Conservation (phyloP, 2,888 invertebrate species). For the Himalopsyche anomala region DNA sequence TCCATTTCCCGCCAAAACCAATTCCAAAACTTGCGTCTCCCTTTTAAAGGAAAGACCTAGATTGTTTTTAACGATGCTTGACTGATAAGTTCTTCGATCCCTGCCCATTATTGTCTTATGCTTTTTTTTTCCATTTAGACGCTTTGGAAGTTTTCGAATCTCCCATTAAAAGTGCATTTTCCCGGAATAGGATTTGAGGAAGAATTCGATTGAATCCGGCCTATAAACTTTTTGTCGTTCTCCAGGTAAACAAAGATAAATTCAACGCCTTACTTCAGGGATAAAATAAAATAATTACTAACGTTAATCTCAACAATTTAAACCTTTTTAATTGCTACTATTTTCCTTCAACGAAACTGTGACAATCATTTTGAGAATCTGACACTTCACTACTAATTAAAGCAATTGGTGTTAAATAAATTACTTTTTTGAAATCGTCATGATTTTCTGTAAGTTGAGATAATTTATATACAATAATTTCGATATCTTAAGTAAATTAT, state of each 20-base stretch:
- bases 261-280: neutral
- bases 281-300: too few species aligned
- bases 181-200: neutral
- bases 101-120: constrained; percentile 50
- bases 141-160: constrained; percentile 51
- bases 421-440: too few species aligned
- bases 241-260: neutral
- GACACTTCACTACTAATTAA: neutral
- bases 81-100: constrained; percentile 57
- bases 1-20: constrained; percentile 54
- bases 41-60: constrained; percentile 46
- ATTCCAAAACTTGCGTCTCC: constrained; percentile 57
- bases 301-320: too few species aligned
- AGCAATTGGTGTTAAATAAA: too few species aligned
- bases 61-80: constrained; percentile 59
- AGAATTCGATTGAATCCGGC: constrained; percentile 29
- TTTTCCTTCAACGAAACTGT: too few species aligned
- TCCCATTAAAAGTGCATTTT: constrained; percentile 21
- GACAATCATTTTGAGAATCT: neutral
- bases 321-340: too few species aligned
- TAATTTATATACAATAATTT: too few species aligned
- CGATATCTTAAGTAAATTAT: too few species aligned
- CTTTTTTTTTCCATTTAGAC: constrained; percentile 52
- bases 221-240: constrained; percentile 18
- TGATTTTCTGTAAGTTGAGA: too few species aligned